These are phyloP conservation scores for Ornithorhynchus anatinus DNA, from an alignment of 2,113 vertebrate genomes.

Conservation along the genomic window DNA sequence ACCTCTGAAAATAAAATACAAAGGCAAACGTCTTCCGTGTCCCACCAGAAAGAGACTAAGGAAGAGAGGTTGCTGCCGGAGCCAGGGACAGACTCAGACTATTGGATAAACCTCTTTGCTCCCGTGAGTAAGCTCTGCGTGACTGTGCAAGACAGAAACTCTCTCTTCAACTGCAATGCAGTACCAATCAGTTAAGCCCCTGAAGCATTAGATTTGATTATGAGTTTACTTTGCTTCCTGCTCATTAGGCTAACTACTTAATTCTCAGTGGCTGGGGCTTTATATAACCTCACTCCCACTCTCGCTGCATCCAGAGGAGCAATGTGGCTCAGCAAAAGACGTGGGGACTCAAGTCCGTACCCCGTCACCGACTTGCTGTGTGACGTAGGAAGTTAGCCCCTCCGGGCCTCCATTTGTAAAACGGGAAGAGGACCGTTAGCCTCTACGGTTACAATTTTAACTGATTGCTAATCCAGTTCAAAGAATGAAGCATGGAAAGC, in stretches of 20 bases:
- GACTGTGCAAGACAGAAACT: too few relatives aligned
- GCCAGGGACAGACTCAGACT: too few relatives aligned
- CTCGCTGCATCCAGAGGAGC: not conserved
- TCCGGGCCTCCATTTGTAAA: not conserved
- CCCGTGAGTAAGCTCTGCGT: too few relatives aligned
- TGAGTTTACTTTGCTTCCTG: not conserved
- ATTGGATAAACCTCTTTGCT: too few relatives aligned
- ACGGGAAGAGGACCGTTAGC: accelerated
- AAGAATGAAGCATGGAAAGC: too few relatives aligned
- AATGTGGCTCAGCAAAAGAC: not conserved
- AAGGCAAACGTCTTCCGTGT: too few relatives aligned
- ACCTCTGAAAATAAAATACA: too few relatives aligned
- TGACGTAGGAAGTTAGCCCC: not conserved
- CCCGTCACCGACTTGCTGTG: too few relatives aligned
- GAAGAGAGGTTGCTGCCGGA: too few relatives aligned
- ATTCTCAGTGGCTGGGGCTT: not conserved
- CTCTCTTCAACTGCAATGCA: accelerated
- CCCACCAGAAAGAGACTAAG: too few relatives aligned
- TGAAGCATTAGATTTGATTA: not conserved
- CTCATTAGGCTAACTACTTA: not conserved
- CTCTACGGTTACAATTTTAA: too few relatives aligned
- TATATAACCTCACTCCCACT: not conserved
- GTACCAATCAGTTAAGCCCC: not conserved
- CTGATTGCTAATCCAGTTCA: too few relatives aligned
- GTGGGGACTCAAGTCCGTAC: not conserved